A percentile compares a stretch with the other conserved stretches of the same genome.
phyloP scores from a whole-genome alignment of 1,140 invertebrate species.

The Drosophila asahinai region DNA sequence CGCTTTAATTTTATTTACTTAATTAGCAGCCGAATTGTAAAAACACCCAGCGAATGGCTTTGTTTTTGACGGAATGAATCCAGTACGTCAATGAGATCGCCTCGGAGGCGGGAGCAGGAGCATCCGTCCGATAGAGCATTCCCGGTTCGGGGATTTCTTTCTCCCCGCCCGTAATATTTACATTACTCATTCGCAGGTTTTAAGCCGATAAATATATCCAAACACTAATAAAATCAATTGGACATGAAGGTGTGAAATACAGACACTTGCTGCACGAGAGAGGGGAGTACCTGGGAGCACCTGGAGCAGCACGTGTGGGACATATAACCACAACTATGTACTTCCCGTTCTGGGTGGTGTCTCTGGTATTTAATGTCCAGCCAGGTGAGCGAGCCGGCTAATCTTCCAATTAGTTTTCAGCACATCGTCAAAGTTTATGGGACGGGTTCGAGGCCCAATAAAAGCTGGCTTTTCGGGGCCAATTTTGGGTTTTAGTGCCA shows the following conservation, averaged over 20 bases:
- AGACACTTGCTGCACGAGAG: slow-evolving; percentile 15
- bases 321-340: slow-evolving; percentile 8
- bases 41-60: slow-evolving; percentile 30
- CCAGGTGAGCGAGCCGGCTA: slow-evolving; percentile 22
- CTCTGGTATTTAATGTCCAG: slow-evolving; percentile 6
- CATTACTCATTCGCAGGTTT: slow-evolving; percentile 42
- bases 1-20: slow-evolving; percentile 75
- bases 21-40: slow-evolving; percentile 67
- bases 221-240: slow-evolving; percentile 50
- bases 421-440: slow-evolving; percentile 69
- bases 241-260: slow-evolving; percentile 52
- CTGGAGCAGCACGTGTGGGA: slow-evolving; percentile 25
- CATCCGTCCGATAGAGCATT: slow-evolving; percentile 19
- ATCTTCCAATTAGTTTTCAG: slow-evolving; percentile 55
- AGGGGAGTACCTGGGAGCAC: not conserved
- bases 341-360: slow-evolving; percentile 24
- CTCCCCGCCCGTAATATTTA: slow-evolving; percentile 6
- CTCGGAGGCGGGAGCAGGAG: not conserved
- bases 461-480: slow-evolving; percentile 41
- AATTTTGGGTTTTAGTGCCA: slow-evolving; percentile 59
- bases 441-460: slow-evolving; percentile 52
- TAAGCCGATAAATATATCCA: slow-evolving; percentile 32
- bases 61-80: slow-evolving; percentile 29
- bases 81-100: slow-evolving; percentile 9
- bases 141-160: not conserved